Evolutionary conservation across 2,113 vertebrate genomes (phyloP).

Genomic region (Pseudorasbora parva): DNA sequence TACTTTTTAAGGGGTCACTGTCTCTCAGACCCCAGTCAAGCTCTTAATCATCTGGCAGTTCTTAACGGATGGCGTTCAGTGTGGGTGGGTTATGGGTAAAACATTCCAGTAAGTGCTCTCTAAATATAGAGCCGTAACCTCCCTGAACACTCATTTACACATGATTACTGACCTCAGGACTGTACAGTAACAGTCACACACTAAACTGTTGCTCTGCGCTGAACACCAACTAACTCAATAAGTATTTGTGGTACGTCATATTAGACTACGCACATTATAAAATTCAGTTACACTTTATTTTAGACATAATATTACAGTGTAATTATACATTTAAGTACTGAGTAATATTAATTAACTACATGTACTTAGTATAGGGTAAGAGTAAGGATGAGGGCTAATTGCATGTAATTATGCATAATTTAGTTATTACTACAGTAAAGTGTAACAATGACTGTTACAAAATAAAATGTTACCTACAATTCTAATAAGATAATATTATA

Average conservation of each 20-base stretch:
- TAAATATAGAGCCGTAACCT: slow-evolving; percentile 60
- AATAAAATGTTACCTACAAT: not conserved
- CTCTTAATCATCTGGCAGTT: not conserved
- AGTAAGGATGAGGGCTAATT: too few relatives aligned
- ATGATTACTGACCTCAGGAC: not conserved
- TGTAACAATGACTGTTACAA: too few relatives aligned
- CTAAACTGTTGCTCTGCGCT: not conserved
- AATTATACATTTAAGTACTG: too few relatives aligned
- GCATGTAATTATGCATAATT: too few relatives aligned
- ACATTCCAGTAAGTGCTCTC: slow-evolving; percentile 57
- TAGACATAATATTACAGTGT: too few relatives aligned
- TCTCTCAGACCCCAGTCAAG: not conserved
- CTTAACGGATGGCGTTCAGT: not conserved
- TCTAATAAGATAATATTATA: not conserved
- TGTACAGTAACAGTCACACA: not conserved
- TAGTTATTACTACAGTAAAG: too few relatives aligned
- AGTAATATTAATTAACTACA: too few relatives aligned
- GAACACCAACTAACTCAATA: not conserved
- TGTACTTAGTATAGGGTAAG: too few relatives aligned
- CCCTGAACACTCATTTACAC: slow-evolving; percentile 29
- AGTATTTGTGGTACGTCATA: not conserved
- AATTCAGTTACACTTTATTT: not conserved
- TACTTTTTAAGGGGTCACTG: not conserved
- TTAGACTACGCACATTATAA: not conserved
- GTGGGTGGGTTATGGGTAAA: slow-evolving; percentile 5